Evolutionary conservation across 2,113 vertebrate genomes (phyloP).

Genomic region (Hippolais icterina): DNA sequence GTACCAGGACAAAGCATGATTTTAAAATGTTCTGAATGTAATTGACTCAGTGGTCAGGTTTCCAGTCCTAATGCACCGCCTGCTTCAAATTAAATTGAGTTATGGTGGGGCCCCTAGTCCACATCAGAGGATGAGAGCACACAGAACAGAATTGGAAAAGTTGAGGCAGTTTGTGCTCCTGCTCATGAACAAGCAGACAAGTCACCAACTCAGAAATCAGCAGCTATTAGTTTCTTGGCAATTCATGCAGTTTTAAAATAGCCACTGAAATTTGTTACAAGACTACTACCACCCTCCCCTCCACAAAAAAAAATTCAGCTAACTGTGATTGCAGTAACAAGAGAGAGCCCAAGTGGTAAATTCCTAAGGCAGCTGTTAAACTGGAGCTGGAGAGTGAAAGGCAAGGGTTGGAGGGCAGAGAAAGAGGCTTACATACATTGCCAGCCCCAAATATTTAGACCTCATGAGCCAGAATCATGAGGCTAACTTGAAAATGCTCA

Average conservation of each 20-base stretch:
- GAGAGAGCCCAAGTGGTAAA: neutral
- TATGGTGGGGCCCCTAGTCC: neutral
- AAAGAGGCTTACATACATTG: neutral
- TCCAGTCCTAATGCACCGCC: neutral
- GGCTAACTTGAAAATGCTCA: neutral
- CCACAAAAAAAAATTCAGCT: neutral
- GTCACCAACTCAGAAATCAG: conserved; percentile 22
- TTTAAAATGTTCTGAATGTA: conserved; percentile 24
- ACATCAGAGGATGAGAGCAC: neutral
- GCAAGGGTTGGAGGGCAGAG: neutral
- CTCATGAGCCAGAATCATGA: neutral
- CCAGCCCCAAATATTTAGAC: neutral
- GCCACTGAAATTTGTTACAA: neutral
- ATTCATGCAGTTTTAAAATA: neutral
- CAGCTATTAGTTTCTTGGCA: neutral
- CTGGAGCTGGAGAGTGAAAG: neutral
- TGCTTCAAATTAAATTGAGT: conserved; percentile 49
- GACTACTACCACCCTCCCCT: neutral
- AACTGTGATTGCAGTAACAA: neutral
- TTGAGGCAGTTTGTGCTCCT: neutral
- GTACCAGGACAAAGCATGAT: neutral
- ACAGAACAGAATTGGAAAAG: conserved; percentile 36
- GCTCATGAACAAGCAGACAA: neutral
- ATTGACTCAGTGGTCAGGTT: neutral
- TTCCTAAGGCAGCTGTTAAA: neutral